Conservation (phyloP, 2,797 vertebrate genomes). For the Momotus momota region DNA sequence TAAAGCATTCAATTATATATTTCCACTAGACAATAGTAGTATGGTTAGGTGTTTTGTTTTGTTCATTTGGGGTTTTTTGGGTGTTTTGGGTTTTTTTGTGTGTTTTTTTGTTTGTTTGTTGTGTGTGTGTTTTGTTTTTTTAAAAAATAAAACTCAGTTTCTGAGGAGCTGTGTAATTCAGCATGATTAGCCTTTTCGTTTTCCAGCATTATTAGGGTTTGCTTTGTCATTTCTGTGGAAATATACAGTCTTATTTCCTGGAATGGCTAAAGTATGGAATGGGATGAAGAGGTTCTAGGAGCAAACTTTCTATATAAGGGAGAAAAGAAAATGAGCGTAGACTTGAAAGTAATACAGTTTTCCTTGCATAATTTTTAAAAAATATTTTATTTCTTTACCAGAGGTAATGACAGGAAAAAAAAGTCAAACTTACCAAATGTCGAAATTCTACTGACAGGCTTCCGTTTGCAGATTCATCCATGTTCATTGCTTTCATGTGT, state of each 20-base stretch:
- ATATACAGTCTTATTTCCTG: not conserved
- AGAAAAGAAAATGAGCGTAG: not conserved
- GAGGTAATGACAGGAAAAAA: not conserved
- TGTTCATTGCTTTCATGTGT: conserved; percentile 96
- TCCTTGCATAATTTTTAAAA: not conserved
- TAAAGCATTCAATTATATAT: not conserved
- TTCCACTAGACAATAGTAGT: not conserved
- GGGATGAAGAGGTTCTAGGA: not conserved
- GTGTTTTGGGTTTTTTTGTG: too few relatives aligned
- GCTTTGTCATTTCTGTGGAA: not conserved
- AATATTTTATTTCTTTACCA: not conserved
- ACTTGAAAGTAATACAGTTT: not conserved
- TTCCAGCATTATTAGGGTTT: not conserved
- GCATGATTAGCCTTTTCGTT: not conserved
- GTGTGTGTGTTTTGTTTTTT: not conserved
- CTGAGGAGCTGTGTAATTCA: not conserved
- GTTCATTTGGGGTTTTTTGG: not conserved
- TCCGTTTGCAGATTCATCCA: conserved; percentile 93
- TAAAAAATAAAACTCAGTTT: not conserved
- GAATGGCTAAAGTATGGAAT: not conserved
- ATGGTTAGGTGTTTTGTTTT: not conserved
- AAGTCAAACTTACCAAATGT: conserved; percentile 86
- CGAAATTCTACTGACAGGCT: conserved; percentile 95
- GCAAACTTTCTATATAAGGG: not conserved
- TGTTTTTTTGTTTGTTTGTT: not conserved